Base-by-base conservation (phyloP, 1,140 invertebrate genomes). In the Cotesia glomerata region DNA sequence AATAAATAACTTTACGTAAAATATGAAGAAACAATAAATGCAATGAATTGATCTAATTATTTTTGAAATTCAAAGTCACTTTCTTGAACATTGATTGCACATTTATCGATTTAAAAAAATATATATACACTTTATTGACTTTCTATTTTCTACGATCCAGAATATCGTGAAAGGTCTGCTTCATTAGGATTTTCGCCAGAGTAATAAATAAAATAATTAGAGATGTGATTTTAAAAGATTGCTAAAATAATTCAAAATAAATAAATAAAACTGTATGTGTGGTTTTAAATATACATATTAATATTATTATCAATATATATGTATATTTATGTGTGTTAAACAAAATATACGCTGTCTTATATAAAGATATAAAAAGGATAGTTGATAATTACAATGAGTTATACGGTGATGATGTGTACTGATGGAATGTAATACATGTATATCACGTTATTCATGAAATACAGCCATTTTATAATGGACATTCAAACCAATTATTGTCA, bases 401-500 rank as follows among this genome's bases (percentile, higher is more conserved):
- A 73, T 58, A 59, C 34, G 56, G 32, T 71, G 58, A 71, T 39
- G 39, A 70, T 18, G 68, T 58, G 56, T 69, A 69, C 58, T 61
- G 36, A 71, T 85, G 79, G 78, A 83, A 85, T 85, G 81, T 84
- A 84, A 82, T 85, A 86, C 77, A 83, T 86, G 83, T 86, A 86
- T 54, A 32, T 84, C 75, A 77, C 85, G 80, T 86, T 86, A 84
- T 75, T 78, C 81, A 78, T 82, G 85, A 86, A 74, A 87, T 86
- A 87, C 82, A 87, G 83, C 85, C 85, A 87, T 86, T 87, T 87
- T 87, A 85, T 87, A 86, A 87, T 87, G 85, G 84, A 85, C 34
- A 56, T 71, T 77, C 67, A 39, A 74, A 67, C 65, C 69, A 18
- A 69, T 56, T 73, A 65, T 61, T 49, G 18, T 56, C 3, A 39